These are phyloP conservation scores for Cataglyphis rosenhaueri DNA, from an alignment of 2,888 invertebrate genomes.

Conservation along the genomic window DNA sequence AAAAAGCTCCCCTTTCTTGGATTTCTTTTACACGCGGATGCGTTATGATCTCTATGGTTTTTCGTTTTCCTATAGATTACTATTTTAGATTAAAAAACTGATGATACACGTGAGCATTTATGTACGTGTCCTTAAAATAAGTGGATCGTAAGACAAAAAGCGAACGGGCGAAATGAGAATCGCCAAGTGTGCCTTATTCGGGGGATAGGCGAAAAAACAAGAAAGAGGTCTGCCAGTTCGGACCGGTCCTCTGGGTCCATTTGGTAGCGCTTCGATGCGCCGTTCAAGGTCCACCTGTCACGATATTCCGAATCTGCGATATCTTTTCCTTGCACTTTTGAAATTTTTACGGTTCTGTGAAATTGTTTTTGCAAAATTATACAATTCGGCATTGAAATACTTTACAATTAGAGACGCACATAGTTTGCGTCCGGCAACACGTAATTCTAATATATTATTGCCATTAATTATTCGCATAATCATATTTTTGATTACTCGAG, in stretches of 20 bases:
- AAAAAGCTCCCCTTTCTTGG: neutral
- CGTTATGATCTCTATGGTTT: neutral
- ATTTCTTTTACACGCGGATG: neutral
- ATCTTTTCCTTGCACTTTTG: conserved; percentile 54
- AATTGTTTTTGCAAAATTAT: neutral
- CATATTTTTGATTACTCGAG: conserved; percentile 29
- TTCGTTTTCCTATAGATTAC: neutral
- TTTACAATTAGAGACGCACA: neutral
- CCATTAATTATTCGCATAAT: conserved; percentile 23
- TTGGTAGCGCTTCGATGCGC: conserved; percentile 42
- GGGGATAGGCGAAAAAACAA: conserved; percentile 43
- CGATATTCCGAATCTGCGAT: conserved; percentile 43
- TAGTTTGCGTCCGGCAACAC: neutral
- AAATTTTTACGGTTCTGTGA: conserved; percentile 31
- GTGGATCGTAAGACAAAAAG: conserved; percentile 19
- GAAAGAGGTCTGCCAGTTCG: conserved; percentile 31
- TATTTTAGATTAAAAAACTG: neutral
- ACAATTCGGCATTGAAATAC: neutral
- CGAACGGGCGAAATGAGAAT: conserved; percentile 32
- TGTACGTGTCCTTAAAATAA: neutral
- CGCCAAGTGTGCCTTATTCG: conserved; percentile 59
- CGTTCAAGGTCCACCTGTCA: conserved; percentile 58
- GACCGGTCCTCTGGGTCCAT: conserved; percentile 59
- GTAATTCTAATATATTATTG: conserved; percentile 4
- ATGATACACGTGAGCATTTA: neutral